These are phyloP conservation scores for Parauchenoglanis punctatus DNA, from an alignment of 2,797 vertebrate genomes.

Conservation along the genomic window DNA sequence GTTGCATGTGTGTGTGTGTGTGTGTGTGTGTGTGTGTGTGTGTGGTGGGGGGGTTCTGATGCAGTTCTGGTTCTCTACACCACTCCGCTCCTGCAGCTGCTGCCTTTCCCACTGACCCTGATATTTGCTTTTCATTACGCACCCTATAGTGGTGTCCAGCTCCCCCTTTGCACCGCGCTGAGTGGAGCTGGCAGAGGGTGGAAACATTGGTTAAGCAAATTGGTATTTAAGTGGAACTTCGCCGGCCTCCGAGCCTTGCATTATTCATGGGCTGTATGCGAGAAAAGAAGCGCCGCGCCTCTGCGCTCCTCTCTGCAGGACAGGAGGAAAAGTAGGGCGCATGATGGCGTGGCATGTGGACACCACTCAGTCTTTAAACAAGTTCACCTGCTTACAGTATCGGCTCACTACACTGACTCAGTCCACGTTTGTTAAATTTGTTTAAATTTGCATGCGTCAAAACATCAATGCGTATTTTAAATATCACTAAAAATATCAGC, in stretches of 20 bases:
- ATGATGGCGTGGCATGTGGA: conserved; percentile 35
- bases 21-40: not conserved
- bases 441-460: too few species aligned
- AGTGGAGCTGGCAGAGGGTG: conserved; percentile 72
- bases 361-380: conserved; percentile 2
- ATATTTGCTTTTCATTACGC: conserved; percentile 63
- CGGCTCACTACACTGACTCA: not conserved
- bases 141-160: conserved; percentile 47
- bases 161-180: conserved; percentile 57
- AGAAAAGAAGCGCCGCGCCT: conserved; percentile 60
- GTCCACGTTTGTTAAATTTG: not conserved
- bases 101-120: conserved; percentile 35
- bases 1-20: too few species aligned
- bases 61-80: conserved; percentile 10
- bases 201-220: conserved; percentile 85
- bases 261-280: conserved; percentile 80
- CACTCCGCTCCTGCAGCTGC: conserved; percentile 23
- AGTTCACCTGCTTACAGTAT: not conserved
- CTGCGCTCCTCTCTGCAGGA: conserved; percentile 66
- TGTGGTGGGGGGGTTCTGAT: not conserved
- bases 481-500: not conserved
- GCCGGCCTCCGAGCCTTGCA: conserved; percentile 70
- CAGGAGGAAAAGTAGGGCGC: conserved; percentile 72
- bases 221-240: conserved; percentile 83
- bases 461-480: not conserved